These are phyloP conservation scores for Dendroctonus valens DNA, from an alignment of 1,140 invertebrate species.

Conservation along the genomic window DNA sequence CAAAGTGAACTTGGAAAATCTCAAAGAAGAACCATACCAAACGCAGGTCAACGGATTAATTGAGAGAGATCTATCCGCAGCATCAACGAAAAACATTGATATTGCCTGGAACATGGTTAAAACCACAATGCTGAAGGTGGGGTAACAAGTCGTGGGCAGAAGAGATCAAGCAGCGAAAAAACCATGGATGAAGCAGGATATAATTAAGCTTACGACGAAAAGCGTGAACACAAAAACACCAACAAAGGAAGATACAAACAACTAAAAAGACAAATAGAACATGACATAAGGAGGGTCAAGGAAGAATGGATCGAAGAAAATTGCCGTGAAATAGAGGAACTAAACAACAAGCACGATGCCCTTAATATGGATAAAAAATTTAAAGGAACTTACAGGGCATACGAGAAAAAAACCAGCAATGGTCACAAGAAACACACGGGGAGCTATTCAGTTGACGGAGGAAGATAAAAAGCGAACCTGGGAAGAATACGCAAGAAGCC, in stretches of 20 bases:
- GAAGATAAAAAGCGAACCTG: background rate
- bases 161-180: background rate
- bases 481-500: background rate
- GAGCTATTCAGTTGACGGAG: background rate
- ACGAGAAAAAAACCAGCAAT: too few relatives aligned
- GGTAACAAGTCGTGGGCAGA: background rate
- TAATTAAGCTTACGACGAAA: background rate
- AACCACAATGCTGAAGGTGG: too few relatives aligned
- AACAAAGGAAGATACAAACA: slow-evolving; percentile 2
- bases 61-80: background rate
- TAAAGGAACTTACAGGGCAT: too few relatives aligned
- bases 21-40: slow-evolving; percentile 1
- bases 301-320: background rate
- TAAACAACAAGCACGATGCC: background rate
- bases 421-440: background rate
- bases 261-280: background rate
- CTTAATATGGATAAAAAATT: background rate
- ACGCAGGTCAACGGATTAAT: too few relatives aligned
- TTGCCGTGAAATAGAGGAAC: background rate
- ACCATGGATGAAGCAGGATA: background rate
- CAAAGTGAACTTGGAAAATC: background rate
- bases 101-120: too few relatives aligned
- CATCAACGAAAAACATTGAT: background rate
- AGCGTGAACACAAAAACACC: background rate
- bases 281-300: background rate